These are phyloP conservation scores for Leiothrix lutea DNA, from an alignment of 2,113 vertebrate genomes.

Conservation along the genomic window DNA sequence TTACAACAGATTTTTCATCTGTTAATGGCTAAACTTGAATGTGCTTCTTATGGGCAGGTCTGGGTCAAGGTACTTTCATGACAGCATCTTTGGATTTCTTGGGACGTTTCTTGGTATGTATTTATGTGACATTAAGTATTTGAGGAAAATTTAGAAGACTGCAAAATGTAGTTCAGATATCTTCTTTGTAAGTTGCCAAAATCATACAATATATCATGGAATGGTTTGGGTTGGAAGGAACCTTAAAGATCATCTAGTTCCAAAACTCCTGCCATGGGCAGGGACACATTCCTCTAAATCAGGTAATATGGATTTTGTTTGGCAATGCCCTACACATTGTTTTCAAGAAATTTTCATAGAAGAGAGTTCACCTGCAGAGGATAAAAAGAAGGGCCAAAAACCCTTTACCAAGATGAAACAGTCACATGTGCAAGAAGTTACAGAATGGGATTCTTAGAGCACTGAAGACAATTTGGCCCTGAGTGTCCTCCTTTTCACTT, in stretches of 20 bases:
- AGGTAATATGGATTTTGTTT: not conserved
- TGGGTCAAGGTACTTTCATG: not conserved
- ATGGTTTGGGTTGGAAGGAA: not conserved
- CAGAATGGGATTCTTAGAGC: not conserved
- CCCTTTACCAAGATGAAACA: not conserved
- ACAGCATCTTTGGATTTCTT: not conserved
- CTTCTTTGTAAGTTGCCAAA: not conserved
- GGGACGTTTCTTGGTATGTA: not conserved
- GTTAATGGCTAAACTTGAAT: not conserved
- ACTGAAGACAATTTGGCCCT: not conserved
- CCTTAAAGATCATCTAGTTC: not conserved
- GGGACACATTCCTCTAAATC: not conserved
- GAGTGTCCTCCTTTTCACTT: not conserved
- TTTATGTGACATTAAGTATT: not conserved
- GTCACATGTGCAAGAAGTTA: not conserved
- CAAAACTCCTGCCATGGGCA: not conserved
- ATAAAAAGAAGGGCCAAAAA: not conserved
- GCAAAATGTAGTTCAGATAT: not conserved
- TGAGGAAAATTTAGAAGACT: not conserved
- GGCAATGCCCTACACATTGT: fast-evolving
- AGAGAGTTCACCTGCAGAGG: not conserved
- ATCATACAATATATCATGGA: not conserved
- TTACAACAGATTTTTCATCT: not conserved
- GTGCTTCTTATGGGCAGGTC: not conserved
- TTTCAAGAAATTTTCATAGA: not conserved